Evolutionary conservation across 2,888 invertebrate genomes (phyloP), one percentile per base, ranked within the genome.

Genomic region (Perizoma affinitatum): DNA sequence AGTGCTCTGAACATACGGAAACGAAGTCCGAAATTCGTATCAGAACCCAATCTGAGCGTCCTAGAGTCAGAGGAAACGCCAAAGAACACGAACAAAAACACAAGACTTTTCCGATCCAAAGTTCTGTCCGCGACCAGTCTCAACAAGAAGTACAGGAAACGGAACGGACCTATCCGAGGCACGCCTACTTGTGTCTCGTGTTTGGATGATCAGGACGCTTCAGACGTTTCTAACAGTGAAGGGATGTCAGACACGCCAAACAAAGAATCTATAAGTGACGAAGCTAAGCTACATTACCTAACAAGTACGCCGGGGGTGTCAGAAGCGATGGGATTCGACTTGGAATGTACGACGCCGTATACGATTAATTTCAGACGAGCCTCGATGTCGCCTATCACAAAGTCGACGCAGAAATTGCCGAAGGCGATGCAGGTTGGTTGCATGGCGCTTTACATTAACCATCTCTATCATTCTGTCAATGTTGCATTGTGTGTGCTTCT

Each of bases 321-420:
- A 0, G 90, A 88, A 43, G 76, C 73, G 3, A 73, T 75, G 9
- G 71, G 78, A 11, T 80, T 84, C 1, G 79, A 83, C 38, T 90
- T 88, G 9, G 85, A 87, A 5, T 87, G 86, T 54, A 65, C 76
- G 3, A 92, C 92, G 1, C 93, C 93, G 0, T 92, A 90, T 49
- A 78, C 86, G 5, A 79, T 84, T 4, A 88, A 87, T 67, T 89
- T 94, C 59, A 93, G 94, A 63, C 93, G 96, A 71, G 95, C 95
- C 44, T 96, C 96, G 43, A 97, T 97, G 96, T 97, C 97, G 9
- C 97, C 97, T 1, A 97, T 97, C 57, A 97, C 97, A 0, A 96
- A 96, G 73, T 97, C 97, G 0, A 96, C 97, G 33, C 96, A 97
- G 83, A 95, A 96, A 83, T 95, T 97, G 95, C 95, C 96, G 0